Conservation (phyloP, 2,113 vertebrate species). For the Eretmochelys imbricata region DNA sequence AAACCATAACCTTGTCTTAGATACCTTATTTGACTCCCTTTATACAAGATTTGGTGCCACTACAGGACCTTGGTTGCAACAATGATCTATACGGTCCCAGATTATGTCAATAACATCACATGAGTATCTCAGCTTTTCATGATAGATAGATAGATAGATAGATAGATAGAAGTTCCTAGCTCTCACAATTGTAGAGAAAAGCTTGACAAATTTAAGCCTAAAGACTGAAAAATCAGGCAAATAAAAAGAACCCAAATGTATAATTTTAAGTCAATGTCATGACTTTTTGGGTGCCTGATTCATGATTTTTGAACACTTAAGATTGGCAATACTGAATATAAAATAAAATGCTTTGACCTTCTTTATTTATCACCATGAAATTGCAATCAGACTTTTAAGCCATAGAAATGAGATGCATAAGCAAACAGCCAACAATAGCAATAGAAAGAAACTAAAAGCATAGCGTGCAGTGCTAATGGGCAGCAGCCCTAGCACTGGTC, state of each 20-base stretch:
- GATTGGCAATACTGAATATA: not conserved
- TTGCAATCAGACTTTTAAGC: not conserved
- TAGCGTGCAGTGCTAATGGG: not conserved
- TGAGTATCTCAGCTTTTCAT: not conserved
- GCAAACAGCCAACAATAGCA: not conserved
- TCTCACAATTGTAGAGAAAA: not conserved
- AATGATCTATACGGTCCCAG: too few species aligned
- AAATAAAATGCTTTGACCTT: not conserved
- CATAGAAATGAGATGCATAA: not conserved
- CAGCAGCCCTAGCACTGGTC: not conserved
- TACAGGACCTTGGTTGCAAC: too few species aligned
- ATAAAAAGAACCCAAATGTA: not conserved
- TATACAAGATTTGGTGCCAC: too few species aligned
- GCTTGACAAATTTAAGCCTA: not conserved
- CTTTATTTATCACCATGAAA: not conserved
- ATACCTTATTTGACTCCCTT: too few species aligned
- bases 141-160: too few species aligned
- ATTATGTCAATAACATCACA: too few species aligned
- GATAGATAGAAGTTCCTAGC: not conserved
- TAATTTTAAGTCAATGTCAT: not conserved
- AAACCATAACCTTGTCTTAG: too few species aligned
- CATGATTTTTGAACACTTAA: not conserved
- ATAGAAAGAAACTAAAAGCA: not conserved
- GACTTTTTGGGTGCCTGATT: not conserved
- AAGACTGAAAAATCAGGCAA: not conserved